Conservation (phyloP, 2,888 invertebrate species). For the Belgica antarctica region DNA sequence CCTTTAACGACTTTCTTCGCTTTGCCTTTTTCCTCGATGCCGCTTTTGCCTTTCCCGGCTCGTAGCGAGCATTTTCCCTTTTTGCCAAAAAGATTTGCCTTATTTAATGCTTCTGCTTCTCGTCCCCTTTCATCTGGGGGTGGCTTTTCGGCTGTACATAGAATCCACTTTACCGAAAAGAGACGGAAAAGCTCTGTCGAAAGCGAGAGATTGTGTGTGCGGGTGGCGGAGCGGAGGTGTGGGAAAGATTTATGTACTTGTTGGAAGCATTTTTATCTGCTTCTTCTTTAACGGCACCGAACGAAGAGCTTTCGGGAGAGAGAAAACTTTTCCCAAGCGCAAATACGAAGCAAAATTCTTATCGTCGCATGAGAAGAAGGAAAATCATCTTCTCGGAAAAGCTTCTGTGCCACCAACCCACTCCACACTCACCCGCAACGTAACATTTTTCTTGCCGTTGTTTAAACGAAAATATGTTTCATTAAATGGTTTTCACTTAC, state of each 20-base stretch:
- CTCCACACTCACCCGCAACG: not conserved
- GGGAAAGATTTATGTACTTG: constrained; percentile 42
- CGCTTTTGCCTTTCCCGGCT: too few relatives aligned
- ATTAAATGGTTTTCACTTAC: constrained; percentile 40
- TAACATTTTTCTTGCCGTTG: constrained; percentile 16
- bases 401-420: constrained; percentile 14
- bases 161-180: not conserved
- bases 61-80: not conserved
- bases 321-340: too few relatives aligned
- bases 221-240: not conserved
- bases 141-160: not conserved
- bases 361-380: not conserved
- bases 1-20: not conserved
- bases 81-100: not conserved
- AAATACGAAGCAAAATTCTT: constrained; percentile 1
- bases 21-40: not conserved
- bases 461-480: constrained; percentile 40
- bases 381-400: not conserved
- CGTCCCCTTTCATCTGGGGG: not conserved
- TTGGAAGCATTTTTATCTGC: constrained; percentile 32
- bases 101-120: constrained; percentile 21
- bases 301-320: constrained; percentile 13
- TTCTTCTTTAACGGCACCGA: not conserved
- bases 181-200: not conserved
- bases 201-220: too few relatives aligned